A percentile compares a stretch with the other conserved stretches of the same genome.
Evolutionary conservation across 1,140 invertebrate genomes (phyloP).

Genomic region (Aphelenchoides avenae): DNA sequence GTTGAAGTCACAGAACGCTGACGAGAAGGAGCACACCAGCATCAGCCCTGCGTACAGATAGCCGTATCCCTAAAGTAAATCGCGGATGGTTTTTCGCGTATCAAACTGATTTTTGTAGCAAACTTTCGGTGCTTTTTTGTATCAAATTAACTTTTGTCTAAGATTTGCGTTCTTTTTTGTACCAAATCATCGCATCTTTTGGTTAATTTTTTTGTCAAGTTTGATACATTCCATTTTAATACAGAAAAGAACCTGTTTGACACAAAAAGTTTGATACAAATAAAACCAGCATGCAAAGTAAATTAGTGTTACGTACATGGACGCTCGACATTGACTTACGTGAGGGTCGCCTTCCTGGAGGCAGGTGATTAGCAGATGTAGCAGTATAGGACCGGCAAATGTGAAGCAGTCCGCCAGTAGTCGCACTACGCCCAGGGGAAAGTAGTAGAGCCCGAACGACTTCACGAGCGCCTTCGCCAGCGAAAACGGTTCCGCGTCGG

Average conservation of each 20-base stretch:
- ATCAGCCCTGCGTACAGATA: slow-evolving; percentile 40
- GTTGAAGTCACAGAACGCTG: slow-evolving; percentile 75
- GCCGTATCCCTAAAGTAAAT: slow-evolving; percentile 23
- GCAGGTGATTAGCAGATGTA: slow-evolving; percentile 76
- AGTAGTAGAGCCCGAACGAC: slow-evolving; percentile 81
- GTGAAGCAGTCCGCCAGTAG: slow-evolving; percentile 74
- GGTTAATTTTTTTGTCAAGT: no score
- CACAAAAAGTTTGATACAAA: no score
- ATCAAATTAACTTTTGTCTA: no score
- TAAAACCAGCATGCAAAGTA: no score
- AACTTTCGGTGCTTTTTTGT: no score
- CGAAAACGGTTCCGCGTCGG: slow-evolving; percentile 60
- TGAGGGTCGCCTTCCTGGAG: slow-evolving; percentile 69
- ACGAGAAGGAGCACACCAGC: slow-evolving; percentile 62
- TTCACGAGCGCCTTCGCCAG: slow-evolving; percentile 73
- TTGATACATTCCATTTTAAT: not conserved
- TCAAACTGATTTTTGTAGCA: no score
- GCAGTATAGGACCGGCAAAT: slow-evolving; percentile 81
- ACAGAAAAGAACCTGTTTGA: slow-evolving; percentile 69
- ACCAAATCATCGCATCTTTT: no score
- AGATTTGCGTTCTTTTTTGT: no score
- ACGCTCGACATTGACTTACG: slow-evolving; percentile 64
- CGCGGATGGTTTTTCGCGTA: no score
- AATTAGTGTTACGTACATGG: no score
- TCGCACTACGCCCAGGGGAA: slow-evolving; percentile 79